Base-by-base conservation (phyloP, 37 sponge, comb jelly and placozoan genomes). In the Diacarnus erythraeanus region DNA sequence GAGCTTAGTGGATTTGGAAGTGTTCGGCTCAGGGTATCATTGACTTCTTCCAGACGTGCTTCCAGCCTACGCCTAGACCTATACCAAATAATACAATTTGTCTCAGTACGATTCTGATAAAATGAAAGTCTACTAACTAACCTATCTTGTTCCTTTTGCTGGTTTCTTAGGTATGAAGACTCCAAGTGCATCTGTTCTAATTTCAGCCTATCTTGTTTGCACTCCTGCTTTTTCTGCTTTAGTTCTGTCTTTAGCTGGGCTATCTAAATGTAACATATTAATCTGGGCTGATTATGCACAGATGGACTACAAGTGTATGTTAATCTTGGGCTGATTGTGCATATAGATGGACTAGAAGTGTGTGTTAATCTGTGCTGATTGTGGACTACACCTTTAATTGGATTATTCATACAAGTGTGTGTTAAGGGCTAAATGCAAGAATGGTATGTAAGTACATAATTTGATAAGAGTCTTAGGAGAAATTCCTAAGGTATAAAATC, bases 101-200 rank as follows among this genome's bases (percentile, higher is more conserved):
- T 33, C 39, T n/a, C 9, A 68, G 31, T 68, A 15, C 69, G 35
- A 22, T 3, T 56, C 18, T 56, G 20, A 56, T 20, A 56, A 15
- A 68, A 9, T 68, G 9, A 12, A 27, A 9, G 9, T 3, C 2
- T 21, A 29, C 36, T 3, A 58, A 56, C 76, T 66, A 27, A 86
- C 87, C 87, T 64, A n/a, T 86, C 87, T 9, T 78, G 54, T 39
- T 86, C 87, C 59, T 74, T 79, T 56, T 72, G 64, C 80, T 80
- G 72, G 40, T 77, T 64, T 20, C 51, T 27, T 31, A 86, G 87
- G 22, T 61, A 43, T 29, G 72, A 41, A 2, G 87, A 42, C 47
- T 86, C 87, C 15, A 75, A 42, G 27, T 73, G 67, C 34, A 86
- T 59, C 20, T 64, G 33, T 35, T 79, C 80, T 21, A 86, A 37